Evolutionary conservation across 2,888 invertebrate species (phyloP).

Genomic region (Lepidocyrtoides sp.): DNA sequence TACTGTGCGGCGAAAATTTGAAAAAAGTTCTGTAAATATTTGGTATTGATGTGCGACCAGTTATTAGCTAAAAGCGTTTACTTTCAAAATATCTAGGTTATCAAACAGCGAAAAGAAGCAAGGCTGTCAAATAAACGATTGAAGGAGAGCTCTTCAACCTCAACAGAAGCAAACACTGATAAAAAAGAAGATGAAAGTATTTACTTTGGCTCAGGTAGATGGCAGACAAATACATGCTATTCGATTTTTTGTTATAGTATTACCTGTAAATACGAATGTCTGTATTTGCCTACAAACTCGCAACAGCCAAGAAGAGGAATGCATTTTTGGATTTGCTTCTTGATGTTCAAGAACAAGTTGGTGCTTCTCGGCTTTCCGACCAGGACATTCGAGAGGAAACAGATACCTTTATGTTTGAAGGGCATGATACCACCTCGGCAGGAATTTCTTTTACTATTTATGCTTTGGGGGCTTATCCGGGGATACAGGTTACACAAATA

Average conservation of each 20-base stretch:
- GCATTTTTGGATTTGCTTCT: slow-evolving; percentile 47
- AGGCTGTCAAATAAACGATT: neutral
- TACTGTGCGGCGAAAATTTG: slow-evolving; percentile 87
- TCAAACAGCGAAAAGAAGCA: slow-evolving; percentile 67
- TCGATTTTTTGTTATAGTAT: no score
- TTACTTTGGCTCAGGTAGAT: slow-evolving; percentile 57
- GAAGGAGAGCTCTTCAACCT: neutral
- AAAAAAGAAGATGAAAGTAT: slow-evolving; percentile 33
- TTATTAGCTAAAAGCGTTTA: neutral
- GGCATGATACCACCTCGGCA: slow-evolving; percentile 68
- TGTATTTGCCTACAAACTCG: no score
- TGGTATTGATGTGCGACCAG: slow-evolving; percentile 86
- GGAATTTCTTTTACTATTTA: slow-evolving; percentile 59
- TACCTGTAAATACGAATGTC: no score
- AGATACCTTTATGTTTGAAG: slow-evolving; percentile 69
- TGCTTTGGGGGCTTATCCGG: slow-evolving; percentile 86
- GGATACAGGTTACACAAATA: slow-evolving; percentile 87
- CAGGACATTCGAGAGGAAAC: slow-evolving; percentile 87
- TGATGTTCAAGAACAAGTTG: slow-evolving; percentile 46
- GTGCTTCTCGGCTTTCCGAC: slow-evolving; percentile 83
- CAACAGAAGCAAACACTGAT: no score
- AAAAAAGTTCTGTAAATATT: slow-evolving; percentile 88
- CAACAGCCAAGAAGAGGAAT: neutral
- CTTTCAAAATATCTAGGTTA: slow-evolving; percentile 57
- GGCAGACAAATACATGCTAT: no score